Evolutionary conservation across 2,113 vertebrate genomes (phyloP), one percentile per base, ranked within the genome.

Genomic region (Glaucomys volans): DNA sequence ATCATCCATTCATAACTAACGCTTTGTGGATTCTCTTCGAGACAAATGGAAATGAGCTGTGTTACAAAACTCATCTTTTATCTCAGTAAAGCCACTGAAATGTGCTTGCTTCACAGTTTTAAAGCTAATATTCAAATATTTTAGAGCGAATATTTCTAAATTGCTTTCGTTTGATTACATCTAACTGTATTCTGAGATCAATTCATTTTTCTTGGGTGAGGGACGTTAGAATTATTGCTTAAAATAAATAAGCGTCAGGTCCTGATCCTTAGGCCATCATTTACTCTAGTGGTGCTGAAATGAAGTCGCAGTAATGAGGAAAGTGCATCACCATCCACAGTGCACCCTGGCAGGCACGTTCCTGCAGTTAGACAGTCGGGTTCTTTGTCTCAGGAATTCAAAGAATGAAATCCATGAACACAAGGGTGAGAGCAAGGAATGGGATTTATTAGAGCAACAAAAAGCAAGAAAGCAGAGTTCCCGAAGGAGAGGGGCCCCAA

Each of bases 81-180:
- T 83, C 7, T 66, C 40, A 79, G 24, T 72, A 83, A 79, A 90
- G 54, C 37, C 79, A 79, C 3, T 67, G 42, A 77, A 92, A 52
- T 86, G 16, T 87, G 35, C 44, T 26, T 59, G 12, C 54, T 54
- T 75, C 12, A 67, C 8, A 14, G 11, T 84, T 84, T 91, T 52
- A 87, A 87, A 84, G 17, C 54, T 77, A 42, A 93, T 52, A 77
- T 90, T 57, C 11, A 84, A 75, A 66, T 87, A 50, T 84, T 59
- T 7, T 83, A 57, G 17, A 75, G 71, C 0, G 26, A 22, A 47
- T 86, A 81, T 47, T 89, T 92, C 26, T 28, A 90, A 79, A 76
- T 71, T 37, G 24, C 18, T n/a, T 28, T 75, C 52, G 59, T 69
- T 87, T 83, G 24, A 20, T 11, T 86, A 37, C 80, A 81, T 94